Conservation (phyloP, 1,140 invertebrate species). For the Orussus abietinus region DNA sequence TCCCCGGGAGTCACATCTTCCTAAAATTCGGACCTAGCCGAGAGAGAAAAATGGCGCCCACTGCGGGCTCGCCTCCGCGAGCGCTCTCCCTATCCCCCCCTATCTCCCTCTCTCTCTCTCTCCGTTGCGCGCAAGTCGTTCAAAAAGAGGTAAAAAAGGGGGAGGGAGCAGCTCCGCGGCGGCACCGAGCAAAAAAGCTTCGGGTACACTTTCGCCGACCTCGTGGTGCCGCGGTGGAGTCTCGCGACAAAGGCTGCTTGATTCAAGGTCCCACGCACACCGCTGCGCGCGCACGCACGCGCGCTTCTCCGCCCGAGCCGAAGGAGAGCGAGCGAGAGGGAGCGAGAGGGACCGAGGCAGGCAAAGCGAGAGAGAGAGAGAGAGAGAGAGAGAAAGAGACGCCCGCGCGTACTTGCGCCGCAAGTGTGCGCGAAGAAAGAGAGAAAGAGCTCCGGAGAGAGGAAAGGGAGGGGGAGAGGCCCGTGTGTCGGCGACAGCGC, state of each 20-base stretch:
- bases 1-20: no score
- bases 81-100: constrained; percentile 20
- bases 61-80: no score
- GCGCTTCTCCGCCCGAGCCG: constrained; percentile 7
- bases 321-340: constrained; percentile 2
- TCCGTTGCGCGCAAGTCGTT: constrained; percentile 7
- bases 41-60: no score
- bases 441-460: no score
- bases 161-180: constrained; percentile 29
- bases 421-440: constrained; percentile 8
- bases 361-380: constrained; percentile 1
- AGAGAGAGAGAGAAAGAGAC: neutral
- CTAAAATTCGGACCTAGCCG: no score
- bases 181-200: constrained; percentile 49
- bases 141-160: constrained; percentile 29
- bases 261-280: constrained; percentile 53
- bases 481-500: no score
- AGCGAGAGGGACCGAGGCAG: neutral
- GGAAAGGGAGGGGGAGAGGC: no score
- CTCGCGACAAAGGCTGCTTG: constrained; percentile 53
- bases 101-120: constrained; percentile 32
- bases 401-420: constrained; percentile 14
- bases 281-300: neutral
- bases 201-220: constrained; percentile 54
- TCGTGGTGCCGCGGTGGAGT: constrained; percentile 45